These are phyloP conservation scores for Pollenia angustigena DNA, from an alignment of 2,888 invertebrate species.

Conservation along the genomic window DNA sequence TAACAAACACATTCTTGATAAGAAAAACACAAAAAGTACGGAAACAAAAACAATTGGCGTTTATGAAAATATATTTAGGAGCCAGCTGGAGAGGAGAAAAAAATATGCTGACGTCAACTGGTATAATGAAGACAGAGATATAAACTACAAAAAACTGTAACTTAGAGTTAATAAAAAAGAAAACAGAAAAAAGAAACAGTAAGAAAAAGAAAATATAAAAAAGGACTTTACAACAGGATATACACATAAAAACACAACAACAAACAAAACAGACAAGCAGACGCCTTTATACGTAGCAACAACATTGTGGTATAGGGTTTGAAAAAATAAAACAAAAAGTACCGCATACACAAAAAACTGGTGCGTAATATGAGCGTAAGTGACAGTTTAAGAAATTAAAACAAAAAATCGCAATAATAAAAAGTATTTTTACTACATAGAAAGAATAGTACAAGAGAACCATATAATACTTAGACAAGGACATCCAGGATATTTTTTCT, in stretches of 20 bases:
- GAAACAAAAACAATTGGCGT: conserved; percentile 53
- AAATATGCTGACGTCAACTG: conserved; percentile 65
- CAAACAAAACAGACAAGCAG: conserved; percentile 52
- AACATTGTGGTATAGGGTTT: conserved; percentile 46
- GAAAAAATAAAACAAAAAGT: conserved; percentile 6
- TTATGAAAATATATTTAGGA: conserved; percentile 40
- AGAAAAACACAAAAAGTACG: conserved; percentile 31
- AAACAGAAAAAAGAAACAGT: conserved; percentile 21
- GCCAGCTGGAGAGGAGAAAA: conserved; percentile 31
- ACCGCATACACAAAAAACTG: conserved; percentile 2
- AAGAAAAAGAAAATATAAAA: conserved; percentile 13
- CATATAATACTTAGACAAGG: conserved; percentile 28
- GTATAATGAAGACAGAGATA: conserved; percentile 46
- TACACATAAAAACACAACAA: conserved; percentile 32
- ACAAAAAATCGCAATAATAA: background rate
- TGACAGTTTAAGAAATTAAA: conserved; percentile 51
- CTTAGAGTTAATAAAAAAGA: conserved; percentile 45
- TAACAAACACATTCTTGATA: conserved; percentile 44
- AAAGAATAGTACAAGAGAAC: background rate
- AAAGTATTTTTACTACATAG: conserved; percentile 1
- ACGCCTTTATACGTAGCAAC: conserved; percentile 52
- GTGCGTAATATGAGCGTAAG: conserved; percentile 43
- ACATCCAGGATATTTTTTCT: conserved; percentile 37
- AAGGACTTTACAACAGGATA: conserved; percentile 37
- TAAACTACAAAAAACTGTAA: conserved; percentile 35